Conservation (phyloP, 2,113 vertebrate species). For the Drymodes brunneopygia region DNA sequence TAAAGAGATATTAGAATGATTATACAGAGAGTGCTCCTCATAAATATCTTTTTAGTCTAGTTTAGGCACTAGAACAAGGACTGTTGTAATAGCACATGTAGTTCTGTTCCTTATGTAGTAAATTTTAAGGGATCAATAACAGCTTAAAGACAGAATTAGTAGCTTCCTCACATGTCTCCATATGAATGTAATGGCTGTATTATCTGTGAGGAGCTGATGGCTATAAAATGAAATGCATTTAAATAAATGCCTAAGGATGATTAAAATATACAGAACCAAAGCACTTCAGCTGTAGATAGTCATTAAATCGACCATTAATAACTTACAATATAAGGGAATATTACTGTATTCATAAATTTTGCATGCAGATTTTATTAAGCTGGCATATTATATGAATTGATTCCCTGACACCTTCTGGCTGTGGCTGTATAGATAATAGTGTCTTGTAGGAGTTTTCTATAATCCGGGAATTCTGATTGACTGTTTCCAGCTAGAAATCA, state of each 20-base stretch:
- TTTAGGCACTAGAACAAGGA: slow-evolving; percentile 26
- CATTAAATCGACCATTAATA: slow-evolving; percentile 87
- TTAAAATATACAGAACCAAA: slow-evolving; percentile 76
- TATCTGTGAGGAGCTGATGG: slow-evolving; percentile 62
- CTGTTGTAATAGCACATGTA: slow-evolving; percentile 3
- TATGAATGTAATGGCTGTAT: slow-evolving; percentile 53
- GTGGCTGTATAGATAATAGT: slow-evolving; percentile 74
- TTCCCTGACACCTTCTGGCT: slow-evolving; percentile 75
- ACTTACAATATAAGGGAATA: slow-evolving; percentile 79
- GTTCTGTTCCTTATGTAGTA: slow-evolving; percentile 27
- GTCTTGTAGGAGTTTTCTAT: slow-evolving; percentile 65
- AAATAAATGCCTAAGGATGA: slow-evolving; percentile 71
- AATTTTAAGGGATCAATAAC: slow-evolving; percentile 66
- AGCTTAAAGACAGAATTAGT: slow-evolving; percentile 54
- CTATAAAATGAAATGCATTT: slow-evolving; percentile 72
- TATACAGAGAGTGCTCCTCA: not conserved
- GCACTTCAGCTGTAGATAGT: slow-evolving; percentile 77
- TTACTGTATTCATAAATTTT: slow-evolving; percentile 81
- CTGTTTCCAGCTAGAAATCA: slow-evolving; percentile 58
- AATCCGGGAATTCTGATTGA: slow-evolving; percentile 68
- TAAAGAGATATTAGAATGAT: slow-evolving; percentile 5
- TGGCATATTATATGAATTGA: slow-evolving; percentile 78
- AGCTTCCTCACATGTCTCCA: slow-evolving; percentile 43
- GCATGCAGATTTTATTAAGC: slow-evolving; percentile 83
- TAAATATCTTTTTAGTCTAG: slow-evolving; percentile 3